Evolutionary conservation across 1,140 invertebrate genomes (phyloP), one percentile per base, ranked within the genome.

Genomic region (Ooceraea biroi): DNA sequence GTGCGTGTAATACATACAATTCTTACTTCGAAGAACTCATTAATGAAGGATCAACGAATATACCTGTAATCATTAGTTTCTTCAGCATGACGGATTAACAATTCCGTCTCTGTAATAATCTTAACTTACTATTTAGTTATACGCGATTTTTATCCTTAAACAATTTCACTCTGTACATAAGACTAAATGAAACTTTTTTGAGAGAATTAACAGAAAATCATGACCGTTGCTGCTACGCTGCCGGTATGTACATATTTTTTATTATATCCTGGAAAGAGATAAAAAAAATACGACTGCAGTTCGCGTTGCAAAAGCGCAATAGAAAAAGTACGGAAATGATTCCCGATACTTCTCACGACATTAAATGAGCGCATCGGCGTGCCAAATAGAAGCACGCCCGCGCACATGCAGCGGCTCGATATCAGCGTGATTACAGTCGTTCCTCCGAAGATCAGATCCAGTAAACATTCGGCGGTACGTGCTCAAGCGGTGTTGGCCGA

Each of bases 391-490:
- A 55, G 25, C 52, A 30, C 65, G 19, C 7, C 7, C n/a, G n/a
- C n/a, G n/a, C n/a, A n/a, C n/a, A 7, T 36, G 7, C 7, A 36
- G 36, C 22, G 55, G 25, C 22, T 66, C 48, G 82, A 65, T 61
- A 36, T 46, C 41, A 48, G 22, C 50, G 69, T 72, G 76, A 86
- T 86, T 84, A 72, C 50, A 68, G 48, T 55, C 22, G 55, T 72
- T 48, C 8, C 50, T 58, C 10, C 61, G 17, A 19, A 85, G 52
- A 84, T 88, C 68, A 46, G 30, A 44, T 41, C 17, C 36, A 4
- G 65, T 82, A 89, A 88, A 89, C 65, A 88, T 66, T 76, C 50
- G 19, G 11, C 68, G 68, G 30, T 85, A 88, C 83, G 78, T 88
- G 87, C 83, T 78, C 83, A 78, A 89, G 80, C 69, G 44, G 63